These are phyloP conservation scores for Macaria notata DNA, from an alignment of 2,888 invertebrate genomes.

Conservation along the genomic window DNA sequence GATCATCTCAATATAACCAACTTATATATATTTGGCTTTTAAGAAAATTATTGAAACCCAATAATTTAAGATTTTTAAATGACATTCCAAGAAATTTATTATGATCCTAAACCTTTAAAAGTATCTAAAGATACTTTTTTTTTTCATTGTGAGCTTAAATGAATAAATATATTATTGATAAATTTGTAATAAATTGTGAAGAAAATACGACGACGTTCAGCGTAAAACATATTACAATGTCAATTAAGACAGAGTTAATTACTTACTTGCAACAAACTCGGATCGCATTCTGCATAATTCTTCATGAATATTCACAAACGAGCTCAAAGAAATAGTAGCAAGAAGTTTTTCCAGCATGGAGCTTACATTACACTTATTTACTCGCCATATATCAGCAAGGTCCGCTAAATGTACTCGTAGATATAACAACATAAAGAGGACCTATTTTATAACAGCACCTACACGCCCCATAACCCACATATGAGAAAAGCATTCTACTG, in stretches of 20 bases:
- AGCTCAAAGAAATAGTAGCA: background rate
- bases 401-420: slow-evolving; percentile 1
- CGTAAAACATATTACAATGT: too few relatives aligned
- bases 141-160: too few relatives aligned
- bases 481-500: slow-evolving; percentile 20
- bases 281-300: background rate
- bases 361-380: background rate
- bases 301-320: slow-evolving; percentile 4
- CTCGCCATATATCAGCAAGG: background rate
- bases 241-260: background rate
- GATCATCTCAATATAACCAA: too few relatives aligned
- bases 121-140: too few relatives aligned
- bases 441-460: slow-evolving; percentile 1
- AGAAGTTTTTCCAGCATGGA: background rate
- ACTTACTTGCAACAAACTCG: background rate
- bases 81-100: too few relatives aligned
- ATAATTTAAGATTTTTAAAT: too few relatives aligned
- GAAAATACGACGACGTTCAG: too few relatives aligned
- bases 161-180: too few relatives aligned
- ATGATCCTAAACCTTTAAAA: too few relatives aligned
- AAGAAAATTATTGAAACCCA: too few relatives aligned
- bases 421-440: slow-evolving; percentile 5
- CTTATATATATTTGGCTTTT: too few relatives aligned
- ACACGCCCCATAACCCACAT: slow-evolving; percentile 16
- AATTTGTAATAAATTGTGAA: too few relatives aligned